Conservation (phyloP, 1,140 invertebrate species). For the Drosophila athabasca region DNA sequence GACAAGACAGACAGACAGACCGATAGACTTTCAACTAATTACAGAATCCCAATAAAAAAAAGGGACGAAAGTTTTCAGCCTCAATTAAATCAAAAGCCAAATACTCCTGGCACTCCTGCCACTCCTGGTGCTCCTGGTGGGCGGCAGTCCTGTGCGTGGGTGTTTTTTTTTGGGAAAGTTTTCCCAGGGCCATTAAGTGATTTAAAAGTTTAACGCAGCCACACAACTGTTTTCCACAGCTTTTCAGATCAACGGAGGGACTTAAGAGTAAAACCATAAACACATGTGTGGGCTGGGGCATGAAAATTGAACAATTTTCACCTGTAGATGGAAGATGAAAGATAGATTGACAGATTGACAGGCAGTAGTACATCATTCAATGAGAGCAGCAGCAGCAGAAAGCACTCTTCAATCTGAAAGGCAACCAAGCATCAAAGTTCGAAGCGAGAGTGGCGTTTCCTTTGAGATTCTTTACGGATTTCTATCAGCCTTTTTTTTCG, state of each 20-base stretch:
- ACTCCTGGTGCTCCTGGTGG: slow-evolving; percentile 12
- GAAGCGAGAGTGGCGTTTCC: slow-evolving; percentile 6
- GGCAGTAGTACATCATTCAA: slow-evolving; percentile 10
- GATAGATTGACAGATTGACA: neutral
- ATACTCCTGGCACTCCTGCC: neutral
- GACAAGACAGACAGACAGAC: neutral
- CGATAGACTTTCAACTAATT: slow-evolving; percentile 55
- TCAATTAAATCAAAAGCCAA: slow-evolving; percentile 63
- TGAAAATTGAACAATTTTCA: slow-evolving; percentile 33
- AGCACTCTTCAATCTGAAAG: slow-evolving; percentile 26
- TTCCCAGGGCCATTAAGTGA: slow-evolving; percentile 65
- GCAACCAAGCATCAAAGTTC: slow-evolving; percentile 26
- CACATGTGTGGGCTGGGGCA: slow-evolving; percentile 1
- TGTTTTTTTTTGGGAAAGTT: slow-evolving; percentile 38
- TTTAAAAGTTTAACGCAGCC: slow-evolving; percentile 50
- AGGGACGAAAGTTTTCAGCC: slow-evolving; percentile 51
- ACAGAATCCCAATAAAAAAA: slow-evolving; percentile 26
- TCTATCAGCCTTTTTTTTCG: slow-evolving; percentile 17
- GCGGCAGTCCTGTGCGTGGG: slow-evolving; percentile 25
- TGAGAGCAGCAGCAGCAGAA: neutral
- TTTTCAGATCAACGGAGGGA: neutral
- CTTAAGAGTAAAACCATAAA: neutral
- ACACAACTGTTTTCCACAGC: slow-evolving; percentile 21
- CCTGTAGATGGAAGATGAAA: slow-evolving; percentile 10
- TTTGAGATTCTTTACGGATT: slow-evolving; percentile 5